Evolutionary conservation across 2,113 vertebrate genomes (phyloP).

Genomic region (Nymphicus hollandicus): DNA sequence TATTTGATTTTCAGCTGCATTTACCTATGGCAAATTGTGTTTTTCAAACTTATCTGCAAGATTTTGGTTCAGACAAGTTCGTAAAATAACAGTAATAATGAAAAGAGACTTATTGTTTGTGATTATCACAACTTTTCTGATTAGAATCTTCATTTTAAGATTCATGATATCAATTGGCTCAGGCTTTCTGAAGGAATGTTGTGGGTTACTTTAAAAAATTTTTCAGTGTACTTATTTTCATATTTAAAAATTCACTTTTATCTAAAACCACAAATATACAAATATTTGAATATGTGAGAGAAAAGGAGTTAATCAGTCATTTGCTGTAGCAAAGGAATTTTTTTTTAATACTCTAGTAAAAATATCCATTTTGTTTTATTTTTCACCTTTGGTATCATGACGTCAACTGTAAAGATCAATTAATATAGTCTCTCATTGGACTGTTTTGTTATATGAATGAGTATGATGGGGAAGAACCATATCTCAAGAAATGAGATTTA

Average conservation of each 20-base stretch:
- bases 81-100: neutral
- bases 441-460: neutral
- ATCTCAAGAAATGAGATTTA: neutral
- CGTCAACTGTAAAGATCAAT: neutral
- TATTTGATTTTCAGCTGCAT: neutral
- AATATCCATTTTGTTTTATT: neutral
- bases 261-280: neutral
- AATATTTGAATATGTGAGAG: neutral
- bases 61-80: neutral
- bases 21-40: neutral
- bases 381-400: neutral
- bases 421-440: neutral
- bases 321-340: neutral
- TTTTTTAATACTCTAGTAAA: neutral
- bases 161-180: neutral
- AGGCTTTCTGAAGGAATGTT: neutral
- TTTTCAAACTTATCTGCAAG: neutral
- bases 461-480: neutral
- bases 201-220: neutral
- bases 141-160: neutral
- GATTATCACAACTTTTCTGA: neutral
- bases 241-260: neutral
- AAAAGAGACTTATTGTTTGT: neutral
- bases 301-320: neutral
- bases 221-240: neutral